Evolutionary conservation across 2,888 invertebrate genomes (phyloP), one percentile per base, ranked within the genome.

Genomic region (Hypselothyrea guttata): DNA sequence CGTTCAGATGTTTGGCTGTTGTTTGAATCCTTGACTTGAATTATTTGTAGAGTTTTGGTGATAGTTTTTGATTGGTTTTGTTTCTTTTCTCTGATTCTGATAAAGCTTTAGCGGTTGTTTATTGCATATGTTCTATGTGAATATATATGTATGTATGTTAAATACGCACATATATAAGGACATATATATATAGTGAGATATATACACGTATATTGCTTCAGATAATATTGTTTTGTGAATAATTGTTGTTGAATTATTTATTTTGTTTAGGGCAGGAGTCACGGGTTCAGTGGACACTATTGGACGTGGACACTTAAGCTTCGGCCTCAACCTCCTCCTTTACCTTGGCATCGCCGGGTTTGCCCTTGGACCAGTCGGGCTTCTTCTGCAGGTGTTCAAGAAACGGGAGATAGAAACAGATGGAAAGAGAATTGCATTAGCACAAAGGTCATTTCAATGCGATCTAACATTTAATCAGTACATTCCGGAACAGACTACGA

Each of bases 331-430:
- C 93, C 91, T 94, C 96, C 92, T 94, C 95, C 93, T 95, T 95
- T 92, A 93, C 93, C 94, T 96, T 95, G 91, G 94, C 93, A 88
- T 96, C 96, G 89, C 95, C 95, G 90, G 94, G 93, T 90, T 96
- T 96, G 91, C 93, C 93, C 93, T 97, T 97, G 90, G 96, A 96
- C 96, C 96, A 97, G 92, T 97, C 97, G 88, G 96, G 96, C 91
- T 97, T 97, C 93, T 96, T 96, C 96, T 96, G 95, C 88, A 47
- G 37, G 27, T 22, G 2, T n/a, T n/a, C n/a, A 3, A 8, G 38
- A 18, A 34, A 13, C 18, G 40, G 22, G 30, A 33, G 33, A 56
- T 30, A 31, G 34, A 33, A 37, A 35, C 13, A 31, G 42, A 37
- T 7, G 38, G 8, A 53, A 28, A 40, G 37, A 3, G 41, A 44